A percentile compares a stretch with the other conserved stretches of the same genome.
phyloP scores from a whole-genome alignment of 1,140 invertebrate genomes.

The Euschistus heros region DNA sequence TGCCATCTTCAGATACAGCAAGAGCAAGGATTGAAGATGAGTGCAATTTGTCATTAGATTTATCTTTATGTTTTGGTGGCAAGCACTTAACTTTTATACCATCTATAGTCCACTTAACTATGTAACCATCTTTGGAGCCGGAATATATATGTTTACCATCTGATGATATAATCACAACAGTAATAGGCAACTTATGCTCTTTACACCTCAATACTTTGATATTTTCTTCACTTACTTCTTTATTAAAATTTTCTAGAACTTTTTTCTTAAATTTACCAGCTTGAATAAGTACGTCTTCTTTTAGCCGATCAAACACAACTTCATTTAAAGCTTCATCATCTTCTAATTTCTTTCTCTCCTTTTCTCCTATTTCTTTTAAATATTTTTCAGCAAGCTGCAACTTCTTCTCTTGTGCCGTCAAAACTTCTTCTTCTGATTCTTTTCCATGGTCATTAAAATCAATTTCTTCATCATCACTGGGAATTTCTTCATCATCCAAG shows the following conservation, averaged over 20 bases:
- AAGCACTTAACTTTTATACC: constrained; percentile 36
- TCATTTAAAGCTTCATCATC: constrained; percentile 54
- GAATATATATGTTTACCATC: constrained; percentile 67
- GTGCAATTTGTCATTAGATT: constrained; percentile 36
- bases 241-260: constrained; percentile 55
- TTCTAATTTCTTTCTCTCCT: constrained; percentile 59
- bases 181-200: constrained; percentile 66
- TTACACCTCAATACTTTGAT: constrained; percentile 36
- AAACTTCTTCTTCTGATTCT: constrained; percentile 1
- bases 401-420: constrained; percentile 72
- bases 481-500: constrained; percentile 21
- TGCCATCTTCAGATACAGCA: constrained; percentile 71
- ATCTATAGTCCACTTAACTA: constrained; percentile 72
- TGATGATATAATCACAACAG: constrained; percentile 65
- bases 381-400: constrained; percentile 79
- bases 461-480: constrained; percentile 23
- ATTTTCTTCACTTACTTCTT: constrained; percentile 39
- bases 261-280: constrained; percentile 62
- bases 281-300: constrained; percentile 75
- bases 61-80: constrained; percentile 33
- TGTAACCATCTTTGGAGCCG: constrained; percentile 75
- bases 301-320: constrained; percentile 56
- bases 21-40: constrained; percentile 51
- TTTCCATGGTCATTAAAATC: background rate
- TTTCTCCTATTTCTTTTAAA: constrained; percentile 75